phyloP scores from a whole-genome alignment of 2,113 vertebrate species.

The Tetrao urogallus region DNA sequence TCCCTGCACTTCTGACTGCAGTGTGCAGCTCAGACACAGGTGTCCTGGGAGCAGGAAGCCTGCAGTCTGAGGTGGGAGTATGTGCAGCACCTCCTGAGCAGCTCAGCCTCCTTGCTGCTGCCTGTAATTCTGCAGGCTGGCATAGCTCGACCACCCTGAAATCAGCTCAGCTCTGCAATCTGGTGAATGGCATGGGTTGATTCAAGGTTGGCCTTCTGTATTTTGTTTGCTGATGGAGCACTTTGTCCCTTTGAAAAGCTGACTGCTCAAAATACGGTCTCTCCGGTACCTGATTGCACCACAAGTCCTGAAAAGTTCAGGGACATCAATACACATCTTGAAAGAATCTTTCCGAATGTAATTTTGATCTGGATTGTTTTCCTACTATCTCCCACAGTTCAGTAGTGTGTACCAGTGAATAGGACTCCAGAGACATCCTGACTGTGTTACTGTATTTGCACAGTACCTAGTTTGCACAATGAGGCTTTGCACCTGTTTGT shows the following conservation, averaged over 20 bases:
- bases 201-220: not conserved
- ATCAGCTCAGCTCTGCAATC: not conserved
- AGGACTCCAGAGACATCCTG: not conserved
- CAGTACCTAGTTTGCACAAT: not conserved
- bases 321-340: not conserved
- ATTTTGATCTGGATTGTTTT: not conserved
- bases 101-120: not conserved
- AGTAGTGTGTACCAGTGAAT: not conserved
- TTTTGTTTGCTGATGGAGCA: slow-evolving; percentile 25
- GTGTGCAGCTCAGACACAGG: not conserved
- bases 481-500: not conserved
- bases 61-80: not conserved
- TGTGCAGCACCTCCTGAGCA: not conserved
- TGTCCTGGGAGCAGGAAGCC: not conserved
- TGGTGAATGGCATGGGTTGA: not conserved
- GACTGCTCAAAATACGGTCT: not conserved
- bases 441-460: not conserved
- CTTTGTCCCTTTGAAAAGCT: slow-evolving; percentile 29
- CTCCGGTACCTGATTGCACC: not conserved
- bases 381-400: not conserved
- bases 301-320: not conserved
- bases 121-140: not conserved
- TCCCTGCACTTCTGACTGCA: not conserved
- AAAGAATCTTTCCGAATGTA: not conserved
- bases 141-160: not conserved